Evolutionary conservation across 23 tunicate genomes (phyloP), one percentile per base, ranked within the genome.

Genomic region (Corella eumyota): DNA sequence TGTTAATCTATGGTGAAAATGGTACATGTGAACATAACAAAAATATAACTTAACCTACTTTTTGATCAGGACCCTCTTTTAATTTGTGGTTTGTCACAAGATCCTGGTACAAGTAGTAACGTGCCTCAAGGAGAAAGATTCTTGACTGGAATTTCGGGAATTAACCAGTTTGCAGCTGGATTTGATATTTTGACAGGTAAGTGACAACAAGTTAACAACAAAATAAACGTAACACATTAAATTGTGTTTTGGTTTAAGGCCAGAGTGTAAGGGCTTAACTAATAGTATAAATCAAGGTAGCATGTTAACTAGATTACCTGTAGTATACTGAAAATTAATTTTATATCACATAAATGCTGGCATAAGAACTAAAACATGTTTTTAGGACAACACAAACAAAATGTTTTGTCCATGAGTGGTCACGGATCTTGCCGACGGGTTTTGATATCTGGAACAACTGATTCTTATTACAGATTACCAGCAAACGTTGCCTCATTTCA

Each of bases 151-250:
- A 88, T 88, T 13, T 78, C 96, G 1, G 96, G 96, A 62, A 66
- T 88, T n/a, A 70, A 79, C 19, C 56, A 79, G 35, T 88, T 78
- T 66, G 70, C 82, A 1, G 34, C 60, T 6, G 96, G 96, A 36
- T 88, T 72, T 68, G 96, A 88, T 47, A 34, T 88, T 23, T 45
- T 88, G 35, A 61, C 87, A 51, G 96, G 96, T 88, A 40, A 28
- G 38, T 60, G 5, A 27, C 22, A 51, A n/a, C n/a, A n/a, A n/a
- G n/a, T n/a, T n/a, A n/a, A n/a, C n/a, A n/a, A n/a, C n/a, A n/a
- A n/a, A n/a, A n/a, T n/a, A n/a, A n/a, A n/a, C n/a, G n/a, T n/a
- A n/a, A n/a, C n/a, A n/a, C n/a, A n/a, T n/a, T n/a, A n/a, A n/a
- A n/a, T n/a, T n/a, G n/a, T n/a, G n/a, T n/a, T n/a, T n/a, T n/a